phyloP scores from a whole-genome alignment of 2,113 vertebrate species.

The Butorides virescens region DNA sequence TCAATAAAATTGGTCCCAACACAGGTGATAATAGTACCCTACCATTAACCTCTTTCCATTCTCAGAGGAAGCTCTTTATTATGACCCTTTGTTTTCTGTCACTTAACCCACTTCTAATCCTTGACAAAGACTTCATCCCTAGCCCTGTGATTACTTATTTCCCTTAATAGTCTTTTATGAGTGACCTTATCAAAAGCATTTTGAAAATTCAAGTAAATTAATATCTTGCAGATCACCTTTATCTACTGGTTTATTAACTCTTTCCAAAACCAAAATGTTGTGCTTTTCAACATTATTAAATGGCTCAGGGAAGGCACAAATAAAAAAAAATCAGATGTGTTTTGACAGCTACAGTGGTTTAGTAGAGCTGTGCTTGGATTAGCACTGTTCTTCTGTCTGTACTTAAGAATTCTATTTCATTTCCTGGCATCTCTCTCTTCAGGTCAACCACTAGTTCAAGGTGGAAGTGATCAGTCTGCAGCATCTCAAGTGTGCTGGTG shows the following conservation, averaged over 20 bases:
- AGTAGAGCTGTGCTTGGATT: constrained; percentile 34
- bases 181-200: constrained; percentile 46
- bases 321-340: background rate
- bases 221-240: constrained; percentile 47
- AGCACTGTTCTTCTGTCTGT: constrained; percentile 28
- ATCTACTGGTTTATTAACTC: constrained; percentile 57
- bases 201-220: constrained; percentile 59
- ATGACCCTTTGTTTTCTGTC: constrained; percentile 23
- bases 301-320: background rate
- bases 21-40: background rate
- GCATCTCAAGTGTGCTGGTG: constrained; percentile 68
- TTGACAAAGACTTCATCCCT: constrained; percentile 32
- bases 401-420: constrained; percentile 63
- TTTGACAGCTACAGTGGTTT: constrained; percentile 51
- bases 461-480: constrained; percentile 77
- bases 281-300: constrained; percentile 55
- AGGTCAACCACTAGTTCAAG: constrained; percentile 74
- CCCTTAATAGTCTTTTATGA: constrained; percentile 59
- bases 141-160: constrained; percentile 50
- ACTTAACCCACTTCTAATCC: constrained; percentile 57
- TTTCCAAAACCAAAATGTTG: constrained; percentile 54
- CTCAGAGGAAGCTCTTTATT: constrained; percentile 13
- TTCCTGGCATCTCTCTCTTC: constrained; percentile 67
- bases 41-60: constrained; percentile 27
- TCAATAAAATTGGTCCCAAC: background rate